Base-by-base conservation (phyloP, 2,113 vertebrate species). In the Bujurquina vittata region DNA sequence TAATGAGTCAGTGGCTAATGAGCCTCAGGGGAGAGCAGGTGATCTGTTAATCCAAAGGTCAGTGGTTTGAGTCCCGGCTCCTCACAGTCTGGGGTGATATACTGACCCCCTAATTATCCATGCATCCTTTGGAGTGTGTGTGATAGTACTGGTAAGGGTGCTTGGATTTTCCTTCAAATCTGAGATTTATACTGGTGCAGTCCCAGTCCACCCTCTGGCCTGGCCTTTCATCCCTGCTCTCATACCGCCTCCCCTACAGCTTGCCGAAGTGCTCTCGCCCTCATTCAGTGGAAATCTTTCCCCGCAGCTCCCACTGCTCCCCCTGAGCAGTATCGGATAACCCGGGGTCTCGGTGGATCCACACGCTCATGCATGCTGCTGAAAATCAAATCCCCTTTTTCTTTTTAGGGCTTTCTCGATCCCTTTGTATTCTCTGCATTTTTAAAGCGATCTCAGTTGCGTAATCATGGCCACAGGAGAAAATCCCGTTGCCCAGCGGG, bases 151-250 rank as follows among this genome's bases (percentile, higher is more conserved):
- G 7, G 33, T 33, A 33, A 33, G 5, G 33, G 6, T 33, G 33
- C 33, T 7, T 1, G 5, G 33, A 33, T 33, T 1, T 46, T 5
- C 0, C 0, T 5, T 15, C 15, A 49, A 67, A 26, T 67, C 5
- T 67, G 40, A 67, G 63, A 46, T 67, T 26, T 10, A 15, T 46
- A 26, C 40, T 1, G 1, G 3, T 26, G 63, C 4, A 8, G 61
- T 67, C 22, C 17, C 63, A 67, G 37, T 46, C 37, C 63, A 46
- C 22, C 35, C 12, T 8, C 61, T 10, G 37, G 62, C 14, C 43
- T 67, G 37, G 62, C 23, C 62, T 67, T 67, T 67, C 1, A 67
- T 26, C 63, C 22, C 22, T 7, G 8, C 40, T 26, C 63, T 46
- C 62, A 67, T 2, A 18, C 23, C 18, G 63, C 40, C 63, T 49